Conservation (phyloP, 2,888 invertebrate species). For the Panopea generosa region DNA sequence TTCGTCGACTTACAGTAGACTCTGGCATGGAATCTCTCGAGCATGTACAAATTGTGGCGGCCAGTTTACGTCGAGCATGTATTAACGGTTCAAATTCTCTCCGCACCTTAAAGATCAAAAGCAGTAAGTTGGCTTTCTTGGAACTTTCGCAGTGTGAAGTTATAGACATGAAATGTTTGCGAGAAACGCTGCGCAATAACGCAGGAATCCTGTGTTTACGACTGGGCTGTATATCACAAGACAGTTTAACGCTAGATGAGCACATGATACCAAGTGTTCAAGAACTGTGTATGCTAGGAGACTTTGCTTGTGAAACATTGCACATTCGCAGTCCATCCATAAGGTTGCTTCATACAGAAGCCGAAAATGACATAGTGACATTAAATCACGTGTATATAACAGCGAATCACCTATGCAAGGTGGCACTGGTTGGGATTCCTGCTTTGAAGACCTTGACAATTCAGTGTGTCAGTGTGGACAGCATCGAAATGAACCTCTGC, state of each 20-base stretch:
- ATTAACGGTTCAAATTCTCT: conserved; percentile 73
- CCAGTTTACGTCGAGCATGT: conserved; percentile 63
- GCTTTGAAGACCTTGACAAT: conserved; percentile 74
- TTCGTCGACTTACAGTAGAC: conserved; percentile 72
- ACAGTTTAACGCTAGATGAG: conserved; percentile 73
- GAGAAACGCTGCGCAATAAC: conserved; percentile 67
- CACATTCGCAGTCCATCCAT: conserved; percentile 75
- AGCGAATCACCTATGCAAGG: conserved; percentile 77
- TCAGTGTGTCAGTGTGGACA: conserved; percentile 77
- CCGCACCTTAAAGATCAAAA: conserved; percentile 68
- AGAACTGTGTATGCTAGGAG: conserved; percentile 74
- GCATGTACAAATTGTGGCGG: conserved; percentile 69
- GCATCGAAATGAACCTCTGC: conserved; percentile 75
- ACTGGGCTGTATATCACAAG: conserved; percentile 73
- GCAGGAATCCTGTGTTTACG: conserved; percentile 63
- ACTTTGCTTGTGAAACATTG: conserved; percentile 75
- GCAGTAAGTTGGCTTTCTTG: conserved; percentile 66
- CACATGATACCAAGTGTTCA: conserved; percentile 69
- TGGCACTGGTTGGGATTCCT: conserved; percentile 74
- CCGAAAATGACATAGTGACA: conserved; percentile 74
- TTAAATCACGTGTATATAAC: conserved; percentile 77
- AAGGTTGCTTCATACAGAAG: conserved; percentile 73
- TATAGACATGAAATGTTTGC: conserved; percentile 70
- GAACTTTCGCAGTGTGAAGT: conserved; percentile 75
- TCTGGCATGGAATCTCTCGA: conserved; percentile 74